Percentiles rank a stretch among this genome's conserved stretches.
Evolutionary conservation across 2,113 vertebrate genomes (phyloP).

Genomic region (Pachycephala philippinensis): DNA sequence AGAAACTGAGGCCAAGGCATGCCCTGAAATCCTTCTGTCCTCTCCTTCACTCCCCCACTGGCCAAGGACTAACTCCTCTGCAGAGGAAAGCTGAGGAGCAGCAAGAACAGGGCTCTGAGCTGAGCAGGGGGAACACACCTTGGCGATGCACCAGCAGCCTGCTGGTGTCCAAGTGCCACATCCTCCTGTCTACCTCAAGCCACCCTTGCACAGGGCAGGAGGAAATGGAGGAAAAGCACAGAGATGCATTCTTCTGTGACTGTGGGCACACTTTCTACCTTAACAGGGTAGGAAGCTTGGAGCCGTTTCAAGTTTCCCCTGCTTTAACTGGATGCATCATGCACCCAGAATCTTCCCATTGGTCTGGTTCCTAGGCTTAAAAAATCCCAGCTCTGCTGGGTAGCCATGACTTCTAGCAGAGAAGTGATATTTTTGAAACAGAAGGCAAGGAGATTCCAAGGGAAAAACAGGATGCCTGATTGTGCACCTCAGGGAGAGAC

Average conservation of each 20-base stretch:
- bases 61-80: background rate
- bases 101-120: background rate
- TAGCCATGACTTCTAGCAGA: background rate
- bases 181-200: background rate
- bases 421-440: conserved; percentile 13
- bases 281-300: background rate
- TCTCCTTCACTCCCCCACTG: background rate
- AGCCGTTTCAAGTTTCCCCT: background rate
- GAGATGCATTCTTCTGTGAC: background rate
- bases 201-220: background rate
- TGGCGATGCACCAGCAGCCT: background rate
- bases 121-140: background rate
- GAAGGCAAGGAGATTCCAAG: conserved; percentile 38
- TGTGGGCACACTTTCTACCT: background rate
- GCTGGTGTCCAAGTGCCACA: rapidly evolving
- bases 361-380: background rate
- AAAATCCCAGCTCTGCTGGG: background rate
- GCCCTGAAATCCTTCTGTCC: rapidly evolving
- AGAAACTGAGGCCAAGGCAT: background rate
- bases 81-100: background rate
- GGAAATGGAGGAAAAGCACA: background rate
- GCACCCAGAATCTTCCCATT: background rate
- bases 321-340: background rate
- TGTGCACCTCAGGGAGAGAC: background rate
- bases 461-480: conserved; percentile 33